A percentile compares a stretch with the other conserved stretches of the same genome.
Conservation (phyloP, 1,140 invertebrate species). For the Tyrophagus putrescentiae region DNA sequence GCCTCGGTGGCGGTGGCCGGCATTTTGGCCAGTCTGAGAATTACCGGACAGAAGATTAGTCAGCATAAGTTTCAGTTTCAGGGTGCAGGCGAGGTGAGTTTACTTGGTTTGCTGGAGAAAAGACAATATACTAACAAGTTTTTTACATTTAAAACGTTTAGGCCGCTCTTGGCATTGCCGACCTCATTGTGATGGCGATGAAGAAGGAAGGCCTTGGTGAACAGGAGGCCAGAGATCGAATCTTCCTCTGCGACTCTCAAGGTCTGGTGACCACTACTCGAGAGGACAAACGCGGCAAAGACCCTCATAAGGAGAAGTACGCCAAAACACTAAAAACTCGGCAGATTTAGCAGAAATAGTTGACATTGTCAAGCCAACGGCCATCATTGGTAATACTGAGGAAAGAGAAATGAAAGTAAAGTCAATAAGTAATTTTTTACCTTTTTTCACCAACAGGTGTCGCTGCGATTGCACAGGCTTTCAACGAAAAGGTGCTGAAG, state of each 20-base stretch:
- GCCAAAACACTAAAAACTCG: constrained; percentile 64
- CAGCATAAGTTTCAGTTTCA: constrained; percentile 67
- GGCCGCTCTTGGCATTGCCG: constrained; percentile 74
- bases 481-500: constrained; percentile 65
- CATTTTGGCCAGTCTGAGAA: constrained; percentile 58
- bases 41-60: constrained; percentile 58
- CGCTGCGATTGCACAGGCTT: constrained; percentile 69
- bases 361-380: constrained; percentile 61
- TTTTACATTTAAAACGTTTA: constrained; percentile 20
- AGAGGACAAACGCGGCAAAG: constrained; percentile 27
- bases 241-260: constrained; percentile 48
- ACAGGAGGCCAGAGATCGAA: constrained; percentile 58
- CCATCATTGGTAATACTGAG: constrained; percentile 54
- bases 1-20: constrained; percentile 82
- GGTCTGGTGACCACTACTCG: constrained; percentile 32
- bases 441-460: constrained; percentile 45
- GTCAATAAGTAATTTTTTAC: neutral
- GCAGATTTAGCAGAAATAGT: constrained; percentile 62
- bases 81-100: constrained; percentile 59
- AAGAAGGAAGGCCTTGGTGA: constrained; percentile 53
- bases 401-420: neutral
- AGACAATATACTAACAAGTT: too few species aligned
- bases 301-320: constrained; percentile 58
- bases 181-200: constrained; percentile 72
- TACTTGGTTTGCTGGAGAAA: neutral